Evolutionary conservation across 2,113 vertebrate species (phyloP), one percentile per base, ranked within the genome.

Genomic region (Forbesichthys papilliferus): DNA sequence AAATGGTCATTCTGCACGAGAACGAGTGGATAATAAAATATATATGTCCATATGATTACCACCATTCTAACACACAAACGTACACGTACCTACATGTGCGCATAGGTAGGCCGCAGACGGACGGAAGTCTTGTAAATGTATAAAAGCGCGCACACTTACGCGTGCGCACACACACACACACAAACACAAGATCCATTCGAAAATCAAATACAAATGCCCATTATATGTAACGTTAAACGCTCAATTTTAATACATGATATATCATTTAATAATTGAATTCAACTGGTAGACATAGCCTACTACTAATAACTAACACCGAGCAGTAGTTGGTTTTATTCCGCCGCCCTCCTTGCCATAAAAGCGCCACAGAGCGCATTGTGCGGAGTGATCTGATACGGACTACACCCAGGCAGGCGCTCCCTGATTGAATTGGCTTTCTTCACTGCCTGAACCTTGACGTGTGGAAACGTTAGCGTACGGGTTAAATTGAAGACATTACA

Each of bases 361-460:
- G 69, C 76, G 74, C 72, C 66, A 68, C 74, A 57, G 80, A 69
- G 79, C 74, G 74, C 68, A 79, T 82, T 84, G 86, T 81, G 92
- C 91, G 87, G 83, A 89, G 66, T 67, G 82, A 86, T 89, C 69
- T 75, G 48, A 48, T 53, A 72, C 79, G 81, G 88, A 85, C 84
- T 89, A 87, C 87, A 86, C 88, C 86, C 87, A 87, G 80, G 79
- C 86, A 86, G 79, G 74, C 85, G 76, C 79, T 81, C 86, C 77
- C 82, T 85, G 82, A 73, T 71, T 84, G 71, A 81, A 77, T 77
- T 61, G 83, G 85, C 86, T 84, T 84, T 80, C 78, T 86, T 80
- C 76, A 66, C 78, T 79, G 77, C 69, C 73, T 71, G 72, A 81
- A 70, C 77, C 74, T 85, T 88, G 83, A 83, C 89, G 87, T 84